These are phyloP conservation scores for Octodon degus DNA, from an alignment of 2,113 vertebrate genomes.

Conservation along the genomic window DNA sequence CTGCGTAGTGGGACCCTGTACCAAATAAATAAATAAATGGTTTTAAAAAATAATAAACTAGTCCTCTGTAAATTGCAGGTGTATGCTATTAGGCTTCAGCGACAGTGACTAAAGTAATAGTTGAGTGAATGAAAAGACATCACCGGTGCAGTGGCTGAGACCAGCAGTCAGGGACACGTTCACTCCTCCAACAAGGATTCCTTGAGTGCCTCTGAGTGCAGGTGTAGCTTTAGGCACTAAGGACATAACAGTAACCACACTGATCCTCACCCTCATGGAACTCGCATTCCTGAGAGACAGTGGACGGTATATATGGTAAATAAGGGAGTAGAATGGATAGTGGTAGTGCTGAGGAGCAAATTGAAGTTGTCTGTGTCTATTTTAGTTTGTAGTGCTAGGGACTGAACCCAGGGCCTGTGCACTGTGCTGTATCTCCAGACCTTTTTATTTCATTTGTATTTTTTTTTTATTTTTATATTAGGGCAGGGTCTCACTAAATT, in stretches of 20 bases:
- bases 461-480: neutral
- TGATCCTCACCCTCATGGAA: neutral
- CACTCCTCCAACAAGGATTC: neutral
- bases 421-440: neutral
- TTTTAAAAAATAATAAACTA: too few species aligned
- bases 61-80: neutral
- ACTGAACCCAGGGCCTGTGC: neutral
- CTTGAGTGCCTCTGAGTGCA: neutral
- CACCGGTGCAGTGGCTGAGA: neutral
- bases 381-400: neutral
- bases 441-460: neutral
- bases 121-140: neutral
- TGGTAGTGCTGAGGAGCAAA: neutral
- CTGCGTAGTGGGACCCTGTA: too few species aligned
- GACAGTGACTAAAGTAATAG: neutral
- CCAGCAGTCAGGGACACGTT: neutral
- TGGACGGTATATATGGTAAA: conserved; percentile 7
- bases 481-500: neutral
- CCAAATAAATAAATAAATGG: too few species aligned
- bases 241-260: neutral
- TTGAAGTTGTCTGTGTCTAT: neutral
- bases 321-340: neutral
- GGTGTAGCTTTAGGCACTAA: neutral
- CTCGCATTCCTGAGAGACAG: neutral
- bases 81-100: neutral